phyloP scores from a whole-genome alignment of 1,140 invertebrate genomes.

The Anastrepha obliqua region DNA sequence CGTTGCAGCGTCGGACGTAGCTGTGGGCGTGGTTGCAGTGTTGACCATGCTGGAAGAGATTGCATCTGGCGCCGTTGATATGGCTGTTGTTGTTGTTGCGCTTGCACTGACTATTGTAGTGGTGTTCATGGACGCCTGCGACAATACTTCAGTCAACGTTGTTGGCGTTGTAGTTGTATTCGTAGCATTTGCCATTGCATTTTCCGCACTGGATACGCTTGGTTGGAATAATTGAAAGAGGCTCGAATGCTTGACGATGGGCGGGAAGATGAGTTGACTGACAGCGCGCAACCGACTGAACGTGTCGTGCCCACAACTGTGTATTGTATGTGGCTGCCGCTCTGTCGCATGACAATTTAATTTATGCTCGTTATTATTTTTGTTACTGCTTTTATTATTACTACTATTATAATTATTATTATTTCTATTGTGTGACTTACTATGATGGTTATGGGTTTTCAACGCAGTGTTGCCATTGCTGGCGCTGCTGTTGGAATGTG shows the following conservation, averaged over 20 bases:
- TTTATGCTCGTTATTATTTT: constrained; percentile 3
- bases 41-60: not conserved
- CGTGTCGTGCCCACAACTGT: constrained; percentile 59
- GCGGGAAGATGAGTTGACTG: constrained; percentile 66
- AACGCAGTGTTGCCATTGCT: not conserved
- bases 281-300: constrained; percentile 68
- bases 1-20: no score
- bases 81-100: not conserved
- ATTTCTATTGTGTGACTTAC: not conserved
- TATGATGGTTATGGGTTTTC: constrained; percentile 54
- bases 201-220: constrained; percentile 12
- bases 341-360: constrained; percentile 8
- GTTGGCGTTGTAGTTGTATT: not conserved
- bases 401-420: not conserved
- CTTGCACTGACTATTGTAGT: not conserved
- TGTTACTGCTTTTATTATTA: not conserved
- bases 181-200: not conserved
- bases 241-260: constrained; percentile 70
- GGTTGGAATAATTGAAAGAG: constrained; percentile 71
- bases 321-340: constrained; percentile 17
- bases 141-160: not conserved
- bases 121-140: not conserved
- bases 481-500: constrained; percentile 46
- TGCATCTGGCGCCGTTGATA: no score
- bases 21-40: not conserved